A percentile compares a stretch with the other conserved stretches of the same genome.
Conservation (phyloP, 2,888 invertebrate species). For the Drosophila meridiana region DNA sequence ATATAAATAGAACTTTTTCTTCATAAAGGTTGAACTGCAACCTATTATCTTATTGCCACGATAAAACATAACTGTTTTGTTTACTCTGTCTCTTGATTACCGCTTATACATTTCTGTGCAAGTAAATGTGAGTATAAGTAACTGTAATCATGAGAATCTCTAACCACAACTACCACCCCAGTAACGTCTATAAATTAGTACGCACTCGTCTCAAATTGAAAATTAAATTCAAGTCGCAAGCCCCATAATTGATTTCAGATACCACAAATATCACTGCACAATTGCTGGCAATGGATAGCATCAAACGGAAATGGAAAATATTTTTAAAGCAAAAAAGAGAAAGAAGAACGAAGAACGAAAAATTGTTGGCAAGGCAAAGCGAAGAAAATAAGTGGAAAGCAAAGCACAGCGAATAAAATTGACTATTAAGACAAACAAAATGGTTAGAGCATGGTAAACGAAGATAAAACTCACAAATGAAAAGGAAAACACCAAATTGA, state of each 20-base stretch:
- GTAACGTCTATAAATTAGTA: not conserved
- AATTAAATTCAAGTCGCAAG: not conserved
- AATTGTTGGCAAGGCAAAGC: not conserved
- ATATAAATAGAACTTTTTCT: not conserved
- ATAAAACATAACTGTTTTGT: not conserved
- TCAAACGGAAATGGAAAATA: constrained; percentile 49
- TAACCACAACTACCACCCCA: not conserved
- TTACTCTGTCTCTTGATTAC: not conserved
- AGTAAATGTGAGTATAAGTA: not conserved
- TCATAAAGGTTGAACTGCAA: not conserved
- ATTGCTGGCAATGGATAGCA: constrained; percentile 56
- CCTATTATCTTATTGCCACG: not conserved
- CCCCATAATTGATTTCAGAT: constrained; percentile 49
- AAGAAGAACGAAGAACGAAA: not conserved
- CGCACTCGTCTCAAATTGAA: not conserved
- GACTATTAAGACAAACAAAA: constrained; percentile 64
- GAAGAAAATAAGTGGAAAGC: constrained; percentile 12
- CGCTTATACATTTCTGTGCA: not conserved
- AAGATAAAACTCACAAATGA: constrained; percentile 45
- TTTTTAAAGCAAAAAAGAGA: not conserved
- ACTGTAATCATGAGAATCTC: not conserved
- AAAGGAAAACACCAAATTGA: constrained; percentile 69
- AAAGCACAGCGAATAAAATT: constrained; percentile 48
- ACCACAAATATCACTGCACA: constrained; percentile 42
- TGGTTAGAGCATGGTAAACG: constrained; percentile 32